These are phyloP conservation scores for Metallyticus violacea DNA, from an alignment of 2,888 invertebrate species.

Conservation along the genomic window DNA sequence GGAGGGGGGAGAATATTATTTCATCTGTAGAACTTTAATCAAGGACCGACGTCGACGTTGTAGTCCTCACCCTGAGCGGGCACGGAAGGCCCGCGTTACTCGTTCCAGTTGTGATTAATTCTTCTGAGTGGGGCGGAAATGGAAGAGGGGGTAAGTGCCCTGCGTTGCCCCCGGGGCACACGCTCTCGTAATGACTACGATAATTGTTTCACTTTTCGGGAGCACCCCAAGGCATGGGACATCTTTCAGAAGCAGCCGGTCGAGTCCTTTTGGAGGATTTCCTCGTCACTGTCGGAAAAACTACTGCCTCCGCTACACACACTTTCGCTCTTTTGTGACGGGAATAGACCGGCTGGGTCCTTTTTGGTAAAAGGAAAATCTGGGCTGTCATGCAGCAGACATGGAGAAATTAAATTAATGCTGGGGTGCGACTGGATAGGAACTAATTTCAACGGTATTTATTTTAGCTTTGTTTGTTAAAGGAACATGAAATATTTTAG, in stretches of 20 bases:
- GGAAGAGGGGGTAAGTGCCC: neutral
- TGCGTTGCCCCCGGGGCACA: neutral
- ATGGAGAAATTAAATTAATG: neutral
- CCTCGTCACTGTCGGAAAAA: neutral
- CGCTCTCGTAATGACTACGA: neutral
- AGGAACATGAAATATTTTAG: too few species aligned
- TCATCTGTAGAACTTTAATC: neutral
- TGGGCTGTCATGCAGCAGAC: neutral
- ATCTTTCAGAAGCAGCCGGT: neutral
- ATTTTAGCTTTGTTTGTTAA: too few species aligned
- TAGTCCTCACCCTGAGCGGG: neutral
- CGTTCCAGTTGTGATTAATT: neutral
- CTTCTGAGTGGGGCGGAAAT: too few species aligned
- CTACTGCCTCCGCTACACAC: neutral
- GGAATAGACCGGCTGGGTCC: too few species aligned
- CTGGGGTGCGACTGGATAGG: neutral
- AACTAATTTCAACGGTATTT: neutral
- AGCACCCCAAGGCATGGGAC: neutral
- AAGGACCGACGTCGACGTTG: neutral
- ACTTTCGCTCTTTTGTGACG: too few species aligned
- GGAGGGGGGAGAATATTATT: neutral
- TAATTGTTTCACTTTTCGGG: constrained; percentile 13
- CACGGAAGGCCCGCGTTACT: too few species aligned
- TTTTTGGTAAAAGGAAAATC: neutral
- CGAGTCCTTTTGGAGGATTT: neutral